Evolutionary conservation across 2,888 invertebrate species (phyloP).

Genomic region (Phasia obesa): DNA sequence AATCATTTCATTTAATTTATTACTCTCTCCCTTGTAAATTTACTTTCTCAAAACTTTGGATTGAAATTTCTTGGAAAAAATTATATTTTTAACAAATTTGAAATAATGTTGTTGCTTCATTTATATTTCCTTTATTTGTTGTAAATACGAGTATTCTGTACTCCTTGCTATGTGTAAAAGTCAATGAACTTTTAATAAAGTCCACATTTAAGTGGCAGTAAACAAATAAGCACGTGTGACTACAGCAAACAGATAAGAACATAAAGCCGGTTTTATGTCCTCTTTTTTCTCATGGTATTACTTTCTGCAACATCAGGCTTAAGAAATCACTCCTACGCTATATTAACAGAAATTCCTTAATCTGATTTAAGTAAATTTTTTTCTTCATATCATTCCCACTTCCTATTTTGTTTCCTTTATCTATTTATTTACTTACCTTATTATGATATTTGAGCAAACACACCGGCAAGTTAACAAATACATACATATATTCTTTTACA

Average conservation of each 20-base stretch:
- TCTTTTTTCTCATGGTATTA: not conserved
- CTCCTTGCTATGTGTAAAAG: not conserved
- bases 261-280: not conserved
- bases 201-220: not conserved
- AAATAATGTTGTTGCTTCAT: not conserved
- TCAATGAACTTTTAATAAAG: not conserved
- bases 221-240: no score
- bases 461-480: not conserved
- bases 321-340: not conserved
- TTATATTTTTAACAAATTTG: no score
- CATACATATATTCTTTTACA: not conserved
- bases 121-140: not conserved
- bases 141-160: not conserved
- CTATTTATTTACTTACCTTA: constrained; percentile 10
- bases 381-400: not conserved
- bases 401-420: not conserved
- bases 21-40: no score
- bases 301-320: not conserved
- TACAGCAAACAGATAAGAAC: not conserved
- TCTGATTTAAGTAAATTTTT: no score
- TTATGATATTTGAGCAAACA: constrained; percentile 8
- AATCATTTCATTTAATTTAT: no score
- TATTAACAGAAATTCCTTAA: not conserved
- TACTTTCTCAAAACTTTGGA: no score
- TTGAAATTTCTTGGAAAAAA: no score